Percentiles rank a stretch among this genome's conserved stretches.
These are phyloP conservation scores for Venturia canescens DNA, from an alignment of 1,140 invertebrate genomes.

Conservation along the genomic window DNA sequence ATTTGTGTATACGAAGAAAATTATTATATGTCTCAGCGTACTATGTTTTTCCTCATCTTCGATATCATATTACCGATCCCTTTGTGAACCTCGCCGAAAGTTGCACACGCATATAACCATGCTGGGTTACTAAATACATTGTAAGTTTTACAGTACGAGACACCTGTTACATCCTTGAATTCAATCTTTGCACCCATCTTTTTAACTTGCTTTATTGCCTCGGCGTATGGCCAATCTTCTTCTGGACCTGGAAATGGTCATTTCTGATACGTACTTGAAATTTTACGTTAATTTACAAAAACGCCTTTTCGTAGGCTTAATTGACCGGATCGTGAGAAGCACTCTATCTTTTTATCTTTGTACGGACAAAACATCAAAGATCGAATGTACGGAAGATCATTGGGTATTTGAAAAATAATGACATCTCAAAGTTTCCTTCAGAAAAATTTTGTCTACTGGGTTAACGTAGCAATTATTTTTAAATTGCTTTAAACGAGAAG, in stretches of 20 bases:
- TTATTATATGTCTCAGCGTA: slow-evolving; percentile 22
- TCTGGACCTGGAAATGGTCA: slow-evolving; percentile 64
- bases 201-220: slow-evolving; percentile 76
- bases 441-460: no score
- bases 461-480: no score
- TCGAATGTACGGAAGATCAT: no score
- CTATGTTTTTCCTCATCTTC: slow-evolving; percentile 55
- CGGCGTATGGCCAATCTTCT: slow-evolving; percentile 80
- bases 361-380: no score
- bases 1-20: not conserved
- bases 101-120: slow-evolving; percentile 78
- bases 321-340: no score
- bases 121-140: slow-evolving; percentile 80
- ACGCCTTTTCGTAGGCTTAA: no score
- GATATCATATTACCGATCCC: slow-evolving; percentile 78
- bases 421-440: no score
- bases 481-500: no score
- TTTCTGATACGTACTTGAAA: not conserved
- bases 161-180: slow-evolving; percentile 74
- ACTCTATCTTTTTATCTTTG: no score
- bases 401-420: no score
- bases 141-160: slow-evolving; percentile 76
- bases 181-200: slow-evolving; percentile 77
- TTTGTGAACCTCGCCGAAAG: slow-evolving; percentile 77
- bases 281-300: not conserved